Base-by-base conservation (phyloP, 2,888 invertebrate genomes). In the Acanthosepion pharaonis region DNA sequence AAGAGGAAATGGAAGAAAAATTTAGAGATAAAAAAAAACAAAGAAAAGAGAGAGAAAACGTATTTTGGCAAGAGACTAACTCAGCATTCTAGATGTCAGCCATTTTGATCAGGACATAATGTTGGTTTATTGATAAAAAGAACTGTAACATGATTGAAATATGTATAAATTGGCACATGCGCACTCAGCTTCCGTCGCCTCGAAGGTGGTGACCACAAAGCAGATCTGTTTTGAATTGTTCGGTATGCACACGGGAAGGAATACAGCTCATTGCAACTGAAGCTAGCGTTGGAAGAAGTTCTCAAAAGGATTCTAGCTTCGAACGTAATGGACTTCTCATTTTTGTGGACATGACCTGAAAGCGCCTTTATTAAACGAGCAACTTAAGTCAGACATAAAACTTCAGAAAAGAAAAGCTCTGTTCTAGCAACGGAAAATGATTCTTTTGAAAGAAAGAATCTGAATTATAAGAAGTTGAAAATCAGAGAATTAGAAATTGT, bases 31-130 rank as follows among this genome's bases (percentile, higher is more conserved):
- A 78, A 78, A 78, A 23, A 23, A 64, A 64, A n/a, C n/a, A 78
- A 78, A n/a, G 8, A n/a, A 78, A 18, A 78, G n/a, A 78, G 78
- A n/a, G 78, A 33, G 78, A 78, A 78, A 78, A 78, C 18, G 78
- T 33, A n/a, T 78, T 78, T 33, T 15, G 33, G 78, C n/a, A 78
- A 78, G 15, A 78, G n/a, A 78, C 78, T n/a, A 78, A 33, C 78
- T 78, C 78, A 78, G 78, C 78, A 78, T 78, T 78, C 78, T 33
- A 18, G 78, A 78, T 33, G 78, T 78, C 78, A 78, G 78, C n/a
- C 78, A 78, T 78, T 78, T 78, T 78, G 78, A 78, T 78, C 78
- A n/a, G 78, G 78, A 78, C 78, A 78, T 78, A 78, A 78, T 78
- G 78, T 78, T 59, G 23, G 59, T 59, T 59, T 78, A 78, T 78